Evolutionary conservation across 1,140 invertebrate species (phyloP).

Genomic region (Pseudachorutes palmiensis): DNA sequence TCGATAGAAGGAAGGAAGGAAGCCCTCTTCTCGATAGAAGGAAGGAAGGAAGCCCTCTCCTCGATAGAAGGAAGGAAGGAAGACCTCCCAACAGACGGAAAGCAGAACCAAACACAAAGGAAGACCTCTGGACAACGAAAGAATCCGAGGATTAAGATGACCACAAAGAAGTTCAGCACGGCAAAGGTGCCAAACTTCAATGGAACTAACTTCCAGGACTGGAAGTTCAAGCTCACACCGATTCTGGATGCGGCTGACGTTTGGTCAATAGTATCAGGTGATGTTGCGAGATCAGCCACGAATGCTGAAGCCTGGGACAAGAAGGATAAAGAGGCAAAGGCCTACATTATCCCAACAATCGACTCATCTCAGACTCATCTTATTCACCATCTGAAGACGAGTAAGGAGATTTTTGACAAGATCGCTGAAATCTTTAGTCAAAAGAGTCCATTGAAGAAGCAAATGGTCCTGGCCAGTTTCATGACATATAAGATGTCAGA

Average conservation of each 20-base stretch:
- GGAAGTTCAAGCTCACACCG: not conserved
- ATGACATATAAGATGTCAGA: no score
- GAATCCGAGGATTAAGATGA: not conserved
- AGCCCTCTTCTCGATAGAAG: no score
- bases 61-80: not conserved
- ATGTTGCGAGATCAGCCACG: not conserved
- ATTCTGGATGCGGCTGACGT: not conserved
- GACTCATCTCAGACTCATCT: not conserved
- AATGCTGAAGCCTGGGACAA: not conserved
- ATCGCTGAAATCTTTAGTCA: not conserved
- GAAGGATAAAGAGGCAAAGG: not conserved
- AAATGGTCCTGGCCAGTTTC: no score
- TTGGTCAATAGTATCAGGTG: not conserved
- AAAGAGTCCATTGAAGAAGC: no score
- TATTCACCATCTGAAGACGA: not conserved
- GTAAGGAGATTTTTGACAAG: not conserved
- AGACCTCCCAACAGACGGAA: not conserved
- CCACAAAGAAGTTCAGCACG: not conserved
- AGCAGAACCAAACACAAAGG: not conserved
- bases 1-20: not conserved
- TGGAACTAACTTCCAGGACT: not conserved
- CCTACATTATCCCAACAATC: not conserved
- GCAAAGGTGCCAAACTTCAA: not conserved
- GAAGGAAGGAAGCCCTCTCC: no score
- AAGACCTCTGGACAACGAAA: not conserved